Evolutionary conservation across 2,113 vertebrate genomes (phyloP).

Genomic region (Mobula hypostoma): DNA sequence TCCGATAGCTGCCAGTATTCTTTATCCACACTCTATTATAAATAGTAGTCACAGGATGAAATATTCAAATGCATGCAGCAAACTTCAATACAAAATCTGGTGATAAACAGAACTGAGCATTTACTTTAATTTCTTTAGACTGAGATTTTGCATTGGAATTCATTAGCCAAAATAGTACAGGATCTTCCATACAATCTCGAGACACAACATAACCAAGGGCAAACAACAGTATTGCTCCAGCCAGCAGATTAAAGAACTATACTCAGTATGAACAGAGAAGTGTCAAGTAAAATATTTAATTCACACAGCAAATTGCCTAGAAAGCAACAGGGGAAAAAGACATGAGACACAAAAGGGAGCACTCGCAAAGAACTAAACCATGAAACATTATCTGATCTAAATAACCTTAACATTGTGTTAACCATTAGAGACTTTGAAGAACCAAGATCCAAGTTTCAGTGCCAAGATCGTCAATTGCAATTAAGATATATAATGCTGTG

Average conservation of each 20-base stretch:
- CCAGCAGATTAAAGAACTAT: background rate
- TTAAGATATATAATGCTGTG: background rate
- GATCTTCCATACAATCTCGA: too few species aligned
- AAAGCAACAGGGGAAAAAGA: background rate
- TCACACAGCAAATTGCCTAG: background rate
- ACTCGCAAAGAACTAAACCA: too few species aligned
- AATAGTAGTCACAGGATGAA: background rate
- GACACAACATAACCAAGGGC: too few species aligned
- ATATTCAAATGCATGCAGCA: background rate
- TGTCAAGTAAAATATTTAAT: background rate
- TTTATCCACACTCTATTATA: background rate
- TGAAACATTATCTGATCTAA: too few species aligned
- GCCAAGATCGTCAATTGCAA: background rate
- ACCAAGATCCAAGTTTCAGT: background rate
- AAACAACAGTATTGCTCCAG: too few species aligned
- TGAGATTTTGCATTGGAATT: too few species aligned
- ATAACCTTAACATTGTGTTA: too few species aligned
- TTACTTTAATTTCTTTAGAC: too few species aligned
- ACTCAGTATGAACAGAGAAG: background rate
- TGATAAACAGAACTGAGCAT: too few species aligned
- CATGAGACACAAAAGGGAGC: background rate
- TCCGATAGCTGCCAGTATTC: background rate
- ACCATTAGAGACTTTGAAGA: background rate
- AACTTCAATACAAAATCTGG: background rate
- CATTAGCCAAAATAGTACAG: too few species aligned